Percentiles rank a stretch among this genome's conserved stretches.
phyloP scores from a whole-genome alignment of 2,888 invertebrate species.

The Neria commutata region DNA sequence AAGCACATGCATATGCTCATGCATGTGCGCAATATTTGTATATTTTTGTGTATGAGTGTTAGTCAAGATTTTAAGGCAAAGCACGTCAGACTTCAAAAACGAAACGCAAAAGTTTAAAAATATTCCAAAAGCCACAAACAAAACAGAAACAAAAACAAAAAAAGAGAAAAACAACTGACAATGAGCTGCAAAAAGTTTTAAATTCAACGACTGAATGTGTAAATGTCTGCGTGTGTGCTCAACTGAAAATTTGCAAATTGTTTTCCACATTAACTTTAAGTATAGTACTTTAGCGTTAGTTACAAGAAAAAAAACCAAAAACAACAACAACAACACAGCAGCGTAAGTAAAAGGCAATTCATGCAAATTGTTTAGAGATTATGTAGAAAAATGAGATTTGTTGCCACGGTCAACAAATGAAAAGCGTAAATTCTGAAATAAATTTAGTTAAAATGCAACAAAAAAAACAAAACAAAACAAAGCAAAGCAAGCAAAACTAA shows the following conservation, averaged over 20 bases:
- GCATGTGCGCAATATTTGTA: no score
- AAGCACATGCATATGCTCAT: no score
- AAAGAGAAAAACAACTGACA: no score
- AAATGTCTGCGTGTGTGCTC: conserved; percentile 33
- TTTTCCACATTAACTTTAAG: conserved; percentile 37
- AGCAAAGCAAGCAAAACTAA: neutral
- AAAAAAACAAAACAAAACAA: conserved; percentile 2
- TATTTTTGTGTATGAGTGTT: no score
- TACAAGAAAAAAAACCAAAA: conserved; percentile 24
- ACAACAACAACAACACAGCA: conserved; percentile 15
- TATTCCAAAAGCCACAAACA: no score
- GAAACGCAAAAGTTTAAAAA: no score
- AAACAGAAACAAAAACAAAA: no score
- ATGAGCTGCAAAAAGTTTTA: conserved; percentile 32
- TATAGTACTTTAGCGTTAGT: conserved; percentile 42
- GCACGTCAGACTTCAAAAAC: no score
- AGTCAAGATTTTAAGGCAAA: no score
- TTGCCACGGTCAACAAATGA: conserved; percentile 21
- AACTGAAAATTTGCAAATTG: conserved; percentile 27
- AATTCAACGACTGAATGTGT: conserved; percentile 52
- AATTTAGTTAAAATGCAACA: conserved; percentile 47
- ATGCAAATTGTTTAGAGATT: conserved; percentile 16
- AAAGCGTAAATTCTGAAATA: conserved; percentile 56
- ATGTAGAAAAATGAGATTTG: conserved; percentile 11
- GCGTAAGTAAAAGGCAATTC: conserved; percentile 26